Base-by-base conservation (phyloP, 2,797 vertebrate species). In the Hippopotamyrus pictus region DNA sequence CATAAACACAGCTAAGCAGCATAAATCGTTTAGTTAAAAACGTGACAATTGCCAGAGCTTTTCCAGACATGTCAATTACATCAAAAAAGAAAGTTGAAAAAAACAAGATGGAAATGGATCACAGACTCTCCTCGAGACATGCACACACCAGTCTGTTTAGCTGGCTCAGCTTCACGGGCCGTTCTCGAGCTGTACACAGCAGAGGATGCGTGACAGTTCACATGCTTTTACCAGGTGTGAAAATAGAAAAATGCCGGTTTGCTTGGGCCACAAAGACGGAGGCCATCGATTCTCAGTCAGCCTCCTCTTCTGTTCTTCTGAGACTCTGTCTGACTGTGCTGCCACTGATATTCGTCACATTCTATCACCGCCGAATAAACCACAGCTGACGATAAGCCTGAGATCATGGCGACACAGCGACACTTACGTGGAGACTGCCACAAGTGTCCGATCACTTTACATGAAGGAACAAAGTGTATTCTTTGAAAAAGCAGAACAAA, bases 51-150 rank as follows among this genome's bases (percentile, higher is more conserved):
- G 17, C 14, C 19, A 29, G 50, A 87, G 85, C 50, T 37, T 37
- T 54, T 33, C 33, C 22, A 41, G 53, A 41, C 76, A 62, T 1
- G 62, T 51, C 14, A 17, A 69, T 46, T 69, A 57, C 82, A 65
- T 89, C 54, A 85, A 82, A 57, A 88, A 4, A 57, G 69, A 6
- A 29, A 22, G 65, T 17, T 83, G 84, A 65, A 86, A 90, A 88
- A 22, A 85, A 88, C 89, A 59, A 59, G 51, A 48, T 51, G 85
- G 51, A 82, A 91, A 85, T 22, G 89, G 84, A 93, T 94, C 90
- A 95, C 93, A 93, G 89, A 82, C 82, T 93, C 86, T 84, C 91
- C 33, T 83, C 87, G 76, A 65, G 89, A 85, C 50, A 33, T 22
- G 50, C 19, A 53, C 11, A 87, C 51, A 57, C n/a, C 65, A 69